Percentiles rank a stretch among this genome's conserved stretches.
Conservation (phyloP, 2,888 invertebrate genomes). For the Drosophila tripunctata region DNA sequence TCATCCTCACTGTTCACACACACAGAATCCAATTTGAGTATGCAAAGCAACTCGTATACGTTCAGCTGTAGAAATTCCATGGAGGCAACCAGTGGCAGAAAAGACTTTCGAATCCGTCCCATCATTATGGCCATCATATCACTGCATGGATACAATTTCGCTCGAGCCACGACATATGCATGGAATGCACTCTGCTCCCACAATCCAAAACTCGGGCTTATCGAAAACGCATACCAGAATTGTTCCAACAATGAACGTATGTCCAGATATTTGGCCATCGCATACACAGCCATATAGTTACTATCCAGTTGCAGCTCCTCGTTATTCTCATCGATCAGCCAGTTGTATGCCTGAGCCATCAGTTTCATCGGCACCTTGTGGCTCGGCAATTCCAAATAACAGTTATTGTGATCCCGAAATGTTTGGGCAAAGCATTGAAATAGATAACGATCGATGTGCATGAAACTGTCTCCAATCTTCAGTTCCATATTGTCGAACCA, state of each 20-base stretch:
- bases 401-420: neutral
- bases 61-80: constrained; percentile 19
- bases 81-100: constrained; percentile 37
- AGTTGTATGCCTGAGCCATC: constrained; percentile 29
- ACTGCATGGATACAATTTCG: neutral
- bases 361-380: constrained; percentile 3
- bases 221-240: constrained; percentile 21
- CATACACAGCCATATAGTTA: constrained; percentile 9
- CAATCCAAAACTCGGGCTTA: neutral
- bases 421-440: constrained; percentile 18
- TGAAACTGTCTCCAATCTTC: constrained; percentile 17
- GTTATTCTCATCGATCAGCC: constrained; percentile 20
- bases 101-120: constrained; percentile 15
- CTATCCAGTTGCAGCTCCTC: neutral
- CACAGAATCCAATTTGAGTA: constrained; percentile 23
- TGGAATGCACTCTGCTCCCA: constrained; percentile 34
- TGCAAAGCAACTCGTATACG: constrained; percentile 11
- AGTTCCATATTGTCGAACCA: constrained; percentile 40
- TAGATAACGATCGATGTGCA: constrained; percentile 29
- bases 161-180: constrained; percentile 4
- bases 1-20: constrained; percentile 54
- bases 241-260: constrained; percentile 11
- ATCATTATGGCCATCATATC: constrained; percentile 36
- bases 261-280: constrained; percentile 18
- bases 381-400: constrained; percentile 27